These are phyloP conservation scores for Furcula furcula DNA, from an alignment of 2,888 invertebrate genomes.

Conservation along the genomic window DNA sequence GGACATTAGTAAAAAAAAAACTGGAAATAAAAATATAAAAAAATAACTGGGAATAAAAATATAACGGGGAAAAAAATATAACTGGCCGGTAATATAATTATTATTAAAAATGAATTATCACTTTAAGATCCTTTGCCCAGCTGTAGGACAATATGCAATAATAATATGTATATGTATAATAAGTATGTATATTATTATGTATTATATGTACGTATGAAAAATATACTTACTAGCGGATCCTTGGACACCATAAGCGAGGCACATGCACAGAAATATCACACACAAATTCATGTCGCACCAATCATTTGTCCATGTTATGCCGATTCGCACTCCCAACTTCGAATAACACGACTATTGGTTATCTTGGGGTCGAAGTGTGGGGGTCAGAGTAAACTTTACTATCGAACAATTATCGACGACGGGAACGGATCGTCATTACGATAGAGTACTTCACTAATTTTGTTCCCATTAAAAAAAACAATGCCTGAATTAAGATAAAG, in stretches of 20 bases:
- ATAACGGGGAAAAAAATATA: no score
- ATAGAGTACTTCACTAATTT: background rate
- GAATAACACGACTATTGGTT: constrained; percentile 51
- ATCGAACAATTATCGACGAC: constrained; percentile 58
- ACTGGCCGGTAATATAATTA: no score
- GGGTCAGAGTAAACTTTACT: constrained; percentile 70
- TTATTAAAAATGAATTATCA: no score
- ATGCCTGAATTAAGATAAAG: no score
- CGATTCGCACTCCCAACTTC: constrained; percentile 46
- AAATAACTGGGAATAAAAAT: no score
- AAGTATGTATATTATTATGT: no score
- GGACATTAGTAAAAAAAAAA: no score
- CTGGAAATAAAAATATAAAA: no score
- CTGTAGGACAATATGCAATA: no score
- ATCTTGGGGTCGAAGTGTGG: constrained; percentile 52
- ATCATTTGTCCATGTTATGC: constrained; percentile 49
- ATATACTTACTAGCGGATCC: constrained; percentile 69
- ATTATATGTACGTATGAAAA: no score
- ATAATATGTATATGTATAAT: no score
- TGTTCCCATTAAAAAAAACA: background rate
- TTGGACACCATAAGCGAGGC: constrained; percentile 46
- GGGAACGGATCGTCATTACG: constrained; percentile 29
- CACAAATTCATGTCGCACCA: constrained; percentile 64
- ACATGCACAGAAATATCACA: constrained; percentile 66
- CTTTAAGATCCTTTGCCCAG: no score